Evolutionary conservation across 2,797 vertebrate genomes (phyloP).

Genomic region (Gymnothorax reevesii): DNA sequence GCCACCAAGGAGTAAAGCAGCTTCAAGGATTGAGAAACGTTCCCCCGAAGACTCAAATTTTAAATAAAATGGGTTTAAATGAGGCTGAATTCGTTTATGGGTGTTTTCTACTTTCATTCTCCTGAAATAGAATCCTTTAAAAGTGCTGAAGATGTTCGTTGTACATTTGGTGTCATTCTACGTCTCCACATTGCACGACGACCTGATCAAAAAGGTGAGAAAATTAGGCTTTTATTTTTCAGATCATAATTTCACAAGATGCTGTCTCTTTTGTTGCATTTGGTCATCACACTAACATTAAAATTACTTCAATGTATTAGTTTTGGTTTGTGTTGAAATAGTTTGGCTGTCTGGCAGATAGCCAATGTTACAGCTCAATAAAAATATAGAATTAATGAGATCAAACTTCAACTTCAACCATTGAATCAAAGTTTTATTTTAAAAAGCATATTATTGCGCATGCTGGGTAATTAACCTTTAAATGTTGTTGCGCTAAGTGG

Average conservation of each 20-base stretch:
- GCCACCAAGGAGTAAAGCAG: constrained; percentile 35
- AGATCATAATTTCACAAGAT: not conserved
- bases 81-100: not conserved
- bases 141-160: constrained; percentile 80
- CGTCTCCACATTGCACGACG: constrained; percentile 91
- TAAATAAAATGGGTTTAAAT: not conserved
- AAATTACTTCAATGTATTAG: not conserved
- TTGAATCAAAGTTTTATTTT: not conserved
- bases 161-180: constrained; percentile 87
- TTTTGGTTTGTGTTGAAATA: not conserved
- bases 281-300: not conserved
- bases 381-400: too few relatives aligned
- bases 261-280: not conserved
- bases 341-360: not conserved
- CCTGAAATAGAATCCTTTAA: not conserved
- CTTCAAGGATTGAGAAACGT: constrained; percentile 32
- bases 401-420: too few relatives aligned
- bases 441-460: not conserved
- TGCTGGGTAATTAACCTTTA: not conserved
- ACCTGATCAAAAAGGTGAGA: constrained; percentile 91
- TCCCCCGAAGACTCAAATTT: not conserved
- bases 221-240: not conserved
- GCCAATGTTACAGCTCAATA: not conserved
- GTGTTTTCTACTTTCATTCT: not conserved
- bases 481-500: not conserved